Evolutionary conservation across 2,797 vertebrate genomes (phyloP), one percentile per base, ranked within the genome.

Genomic region (Pteropus rufus): DNA sequence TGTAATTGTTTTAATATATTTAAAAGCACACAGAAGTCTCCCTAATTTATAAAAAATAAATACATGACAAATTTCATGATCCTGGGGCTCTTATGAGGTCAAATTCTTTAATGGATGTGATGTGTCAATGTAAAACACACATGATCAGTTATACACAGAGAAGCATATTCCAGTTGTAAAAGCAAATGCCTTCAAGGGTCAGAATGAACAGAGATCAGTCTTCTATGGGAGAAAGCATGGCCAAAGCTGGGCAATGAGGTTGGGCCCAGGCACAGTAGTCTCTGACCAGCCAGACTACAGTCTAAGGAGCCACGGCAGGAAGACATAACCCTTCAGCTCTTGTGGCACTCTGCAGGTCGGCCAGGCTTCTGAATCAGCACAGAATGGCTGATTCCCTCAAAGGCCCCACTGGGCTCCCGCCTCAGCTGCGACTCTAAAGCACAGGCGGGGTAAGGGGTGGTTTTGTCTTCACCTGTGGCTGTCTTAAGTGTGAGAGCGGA

Each of bases 1-100:
- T 87, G 95, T 86, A 92, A 85, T 54, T 69, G 29, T 95, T 97
- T 94, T 96, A 97, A 96, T 97, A 92, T 72, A 93, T 95, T 97
- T 93, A 96, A 97, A 97, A 97, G 93, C 93, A 95, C 93, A 79
- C 79, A 95, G 70, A 93, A n/a, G 8, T 97, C 91, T 88, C 34
- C 62, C 93, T 96, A 52, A 86, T 88, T 97, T 87, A 95, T 92
- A 96, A 96, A 97, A 97, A 98, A 97, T 92, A 97, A 97, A 98
- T 86, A 97, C 64, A 89, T 87, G 91, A 91, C 91, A 92, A 44
- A 87, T 88, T 92, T 96, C 79, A 95, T 94, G 96, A 96, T 93
- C 72, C 87, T 82, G 86, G 94, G 93, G 89, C 86, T 96, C 81
- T 95, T 72, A 62, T 6, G 77, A 97, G 90, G 94, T 95, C 70